Evolutionary conservation across 2,797 vertebrate genomes (phyloP).

Genomic region (Pseudochromis fuscus): DNA sequence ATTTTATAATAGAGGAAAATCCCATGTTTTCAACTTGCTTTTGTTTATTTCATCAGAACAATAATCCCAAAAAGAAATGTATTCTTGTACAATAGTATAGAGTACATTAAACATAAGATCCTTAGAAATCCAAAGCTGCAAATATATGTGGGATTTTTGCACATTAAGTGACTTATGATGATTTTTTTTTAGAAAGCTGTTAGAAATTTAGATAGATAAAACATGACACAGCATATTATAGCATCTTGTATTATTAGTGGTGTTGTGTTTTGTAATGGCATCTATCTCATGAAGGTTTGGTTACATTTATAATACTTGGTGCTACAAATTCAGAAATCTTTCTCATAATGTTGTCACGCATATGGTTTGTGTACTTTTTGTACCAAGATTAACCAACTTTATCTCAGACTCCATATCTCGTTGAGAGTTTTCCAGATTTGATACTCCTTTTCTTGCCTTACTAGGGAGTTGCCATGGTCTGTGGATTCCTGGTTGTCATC

Average conservation of each 20-base stretch:
- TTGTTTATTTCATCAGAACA: too few species aligned
- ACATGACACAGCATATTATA: not conserved
- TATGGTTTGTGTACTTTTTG: constrained; percentile 26
- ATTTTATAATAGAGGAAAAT: too few species aligned
- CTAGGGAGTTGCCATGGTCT: constrained; percentile 91
- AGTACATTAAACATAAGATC: not conserved
- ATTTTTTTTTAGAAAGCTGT: not conserved
- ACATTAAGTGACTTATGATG: not conserved
- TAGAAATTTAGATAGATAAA: not conserved
- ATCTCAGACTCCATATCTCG: constrained; percentile 44
- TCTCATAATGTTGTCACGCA: not conserved
- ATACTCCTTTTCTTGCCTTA: constrained; percentile 21
- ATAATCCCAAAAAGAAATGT: not conserved
- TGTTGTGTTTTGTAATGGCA: not conserved
- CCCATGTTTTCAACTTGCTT: too few species aligned
- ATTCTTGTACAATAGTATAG: not conserved
- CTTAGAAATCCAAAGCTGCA: not conserved
- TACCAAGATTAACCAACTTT: constrained; percentile 24
- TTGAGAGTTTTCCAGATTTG: constrained; percentile 24
- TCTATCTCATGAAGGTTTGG: not conserved
- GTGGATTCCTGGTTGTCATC: constrained; percentile 89
- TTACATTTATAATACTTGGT: not conserved
- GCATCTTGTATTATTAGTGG: not conserved
- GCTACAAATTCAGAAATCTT: constrained; percentile 8
- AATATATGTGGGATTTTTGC: not conserved